Evolutionary conservation across 1,140 invertebrate species (phyloP).

Genomic region (Hyphantria cunea): DNA sequence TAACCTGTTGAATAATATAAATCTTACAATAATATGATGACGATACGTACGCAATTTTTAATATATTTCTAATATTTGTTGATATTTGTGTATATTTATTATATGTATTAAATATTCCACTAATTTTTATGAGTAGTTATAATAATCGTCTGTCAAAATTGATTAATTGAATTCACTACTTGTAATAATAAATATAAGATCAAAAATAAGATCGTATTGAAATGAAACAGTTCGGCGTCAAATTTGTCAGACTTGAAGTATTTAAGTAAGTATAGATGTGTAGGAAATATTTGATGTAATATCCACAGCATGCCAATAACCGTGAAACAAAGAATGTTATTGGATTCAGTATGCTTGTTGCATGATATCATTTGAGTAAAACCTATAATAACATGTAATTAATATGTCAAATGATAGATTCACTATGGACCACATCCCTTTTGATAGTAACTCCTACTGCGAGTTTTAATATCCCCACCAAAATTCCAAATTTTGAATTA

Average conservation of each 20-base stretch:
- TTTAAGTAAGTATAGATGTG: constrained; percentile 6
- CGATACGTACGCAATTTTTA: too few species aligned
- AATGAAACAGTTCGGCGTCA: constrained; percentile 6
- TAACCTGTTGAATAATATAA: too few species aligned
- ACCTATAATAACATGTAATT: constrained; percentile 10
- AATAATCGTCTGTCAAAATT: constrained; percentile 25
- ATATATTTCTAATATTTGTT: too few species aligned
- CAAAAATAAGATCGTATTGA: neutral
- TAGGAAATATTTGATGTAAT: constrained; percentile 19
- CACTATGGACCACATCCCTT: constrained; percentile 1
- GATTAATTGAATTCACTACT: too few species aligned
- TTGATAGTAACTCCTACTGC: neutral
- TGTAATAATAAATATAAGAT: too few species aligned
- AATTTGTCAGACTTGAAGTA: constrained; percentile 26
- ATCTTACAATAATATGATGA: constrained; percentile 1
- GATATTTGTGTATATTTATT: too few species aligned
- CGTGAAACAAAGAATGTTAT: constrained; percentile 27
- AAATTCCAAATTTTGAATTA: constrained; percentile 4
- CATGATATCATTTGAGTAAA: constrained; percentile 43
- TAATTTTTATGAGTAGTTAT: too few species aligned
- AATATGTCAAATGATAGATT: constrained; percentile 1
- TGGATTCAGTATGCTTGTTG: constrained; percentile 56
- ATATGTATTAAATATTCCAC: constrained; percentile 16
- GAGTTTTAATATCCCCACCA: neutral
- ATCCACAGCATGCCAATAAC: constrained; percentile 42